Base-by-base conservation (phyloP, 2,888 invertebrate species). In the Prosopocoilus inquinatus region DNA sequence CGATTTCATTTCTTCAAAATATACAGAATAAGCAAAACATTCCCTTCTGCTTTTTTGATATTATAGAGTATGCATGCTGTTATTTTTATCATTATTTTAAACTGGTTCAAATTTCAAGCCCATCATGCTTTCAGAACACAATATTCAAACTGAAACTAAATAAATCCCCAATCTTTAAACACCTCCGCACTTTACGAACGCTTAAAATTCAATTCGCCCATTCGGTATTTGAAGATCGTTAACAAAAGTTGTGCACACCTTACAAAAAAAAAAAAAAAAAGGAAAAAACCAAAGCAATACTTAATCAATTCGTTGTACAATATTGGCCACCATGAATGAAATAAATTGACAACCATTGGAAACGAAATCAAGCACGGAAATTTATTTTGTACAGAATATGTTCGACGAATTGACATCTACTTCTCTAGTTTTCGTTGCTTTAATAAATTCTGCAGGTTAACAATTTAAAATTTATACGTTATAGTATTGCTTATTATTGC, bases 401-500 rank as follows among this genome's bases (percentile, higher is more conserved):
- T 33, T 15, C 13, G 7, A 65, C 61, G 68, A 69, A 67, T 69
- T 69, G 69, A 69, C 69, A 65, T 67, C 68, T 70, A 68, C 63
- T 63, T 65, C 67, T 69, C 70, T 64, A 62, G 62, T 64, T 64
- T 72, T 72, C 71, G 71, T 70, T 72, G 71, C 70, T 67, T 66
- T 64, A 16, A 65, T 69, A 70, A 69, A 68, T 70, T 70, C 68
- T 67, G 55, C 61, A 62, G 64, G 64, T 66, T 67, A 70, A 47
- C 66, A 63, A 70, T 68, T 65, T 72, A 71, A 72, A 72, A 71
- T 70, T 69, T 69, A 67, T 68, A 64, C 65, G 68, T 70, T 65
- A 63, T 64, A 72, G 65, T 75, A 75, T 75, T 75, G 75, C 75
- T 75, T 71, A 65, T 74, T 71, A 74, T 74, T 75, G 72, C 74